Conservation (phyloP, 2,113 vertebrate species). For the Sapajus apella region DNA sequence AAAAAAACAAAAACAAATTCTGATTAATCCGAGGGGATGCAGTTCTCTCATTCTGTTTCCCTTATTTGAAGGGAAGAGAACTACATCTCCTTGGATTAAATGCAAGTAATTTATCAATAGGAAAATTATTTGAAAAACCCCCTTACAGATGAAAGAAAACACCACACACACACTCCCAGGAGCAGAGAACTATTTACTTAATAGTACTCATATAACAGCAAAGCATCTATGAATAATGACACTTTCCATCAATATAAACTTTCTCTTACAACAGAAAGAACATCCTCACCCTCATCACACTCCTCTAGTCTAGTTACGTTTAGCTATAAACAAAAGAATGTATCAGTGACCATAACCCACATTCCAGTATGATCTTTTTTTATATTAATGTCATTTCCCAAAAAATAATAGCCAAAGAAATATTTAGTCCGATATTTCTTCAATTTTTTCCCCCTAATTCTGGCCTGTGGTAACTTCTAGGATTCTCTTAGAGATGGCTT, state of each 20-base stretch:
- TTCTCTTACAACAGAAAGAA: background rate
- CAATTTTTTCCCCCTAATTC: background rate
- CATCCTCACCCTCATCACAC: background rate
- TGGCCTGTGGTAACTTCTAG: background rate
- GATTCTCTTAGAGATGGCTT: background rate
- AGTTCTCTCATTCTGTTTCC: background rate
- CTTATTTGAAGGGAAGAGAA: background rate
- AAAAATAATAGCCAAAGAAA: background rate
- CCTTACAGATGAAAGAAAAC: background rate
- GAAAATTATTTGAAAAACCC: background rate
- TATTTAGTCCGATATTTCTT: background rate
- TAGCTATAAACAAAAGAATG: background rate
- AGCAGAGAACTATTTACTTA: background rate
- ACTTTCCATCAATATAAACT: background rate
- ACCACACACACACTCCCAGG: background rate
- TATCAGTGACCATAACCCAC: background rate
- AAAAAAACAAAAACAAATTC: background rate
- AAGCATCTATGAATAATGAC: background rate
- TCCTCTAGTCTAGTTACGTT: background rate
- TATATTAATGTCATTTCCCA: background rate
- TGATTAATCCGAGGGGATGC: background rate
- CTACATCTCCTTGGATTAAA: background rate
- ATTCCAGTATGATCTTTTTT: background rate
- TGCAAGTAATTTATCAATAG: background rate
- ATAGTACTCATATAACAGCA: background rate